These are phyloP conservation scores for Oreochromis grahami DNA, from an alignment of 2,797 vertebrate species.

Conservation along the genomic window DNA sequence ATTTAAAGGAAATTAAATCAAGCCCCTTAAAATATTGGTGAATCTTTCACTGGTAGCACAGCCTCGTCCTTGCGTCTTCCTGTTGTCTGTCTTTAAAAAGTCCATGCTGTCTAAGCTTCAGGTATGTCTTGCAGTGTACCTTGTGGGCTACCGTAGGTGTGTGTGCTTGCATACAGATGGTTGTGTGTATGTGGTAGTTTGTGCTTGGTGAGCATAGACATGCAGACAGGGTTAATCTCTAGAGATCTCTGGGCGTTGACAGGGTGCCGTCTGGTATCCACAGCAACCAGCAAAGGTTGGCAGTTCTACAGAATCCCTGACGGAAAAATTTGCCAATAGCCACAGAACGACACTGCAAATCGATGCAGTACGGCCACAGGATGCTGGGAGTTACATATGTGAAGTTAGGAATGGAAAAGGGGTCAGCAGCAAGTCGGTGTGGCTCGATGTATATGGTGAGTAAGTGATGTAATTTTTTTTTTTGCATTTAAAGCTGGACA, in stretches of 20 bases:
- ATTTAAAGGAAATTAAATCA: neutral
- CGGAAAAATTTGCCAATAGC: constrained; percentile 70
- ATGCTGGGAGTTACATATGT: constrained; percentile 87
- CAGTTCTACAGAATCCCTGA: constrained; percentile 60
- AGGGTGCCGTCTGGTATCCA: constrained; percentile 79
- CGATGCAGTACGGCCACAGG: constrained; percentile 73
- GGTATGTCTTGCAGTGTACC: neutral
- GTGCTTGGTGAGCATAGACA: constrained; percentile 58
- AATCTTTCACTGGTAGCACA: neutral
- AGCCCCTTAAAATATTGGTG: neutral
- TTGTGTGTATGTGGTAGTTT: constrained; percentile 34
- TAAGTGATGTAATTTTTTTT: neutral
- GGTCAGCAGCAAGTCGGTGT: constrained; percentile 79
- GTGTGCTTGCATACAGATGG: neutral
- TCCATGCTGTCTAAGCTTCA: neutral
- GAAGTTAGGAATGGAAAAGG: constrained; percentile 86
- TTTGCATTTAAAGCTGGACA: neutral
- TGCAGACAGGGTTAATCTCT: constrained; percentile 74
- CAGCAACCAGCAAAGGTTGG: constrained; percentile 79
- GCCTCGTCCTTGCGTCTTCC: neutral
- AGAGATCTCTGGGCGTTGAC: constrained; percentile 79
- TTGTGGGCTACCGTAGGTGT: neutral
- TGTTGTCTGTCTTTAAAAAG: neutral
- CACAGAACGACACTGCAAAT: constrained; percentile 78
- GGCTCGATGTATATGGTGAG: constrained; percentile 92